A percentile compares a stretch with the other conserved stretches of the same genome.
Conservation (phyloP, 2,113 vertebrate genomes). For the Potamarius usumacintae region DNA sequence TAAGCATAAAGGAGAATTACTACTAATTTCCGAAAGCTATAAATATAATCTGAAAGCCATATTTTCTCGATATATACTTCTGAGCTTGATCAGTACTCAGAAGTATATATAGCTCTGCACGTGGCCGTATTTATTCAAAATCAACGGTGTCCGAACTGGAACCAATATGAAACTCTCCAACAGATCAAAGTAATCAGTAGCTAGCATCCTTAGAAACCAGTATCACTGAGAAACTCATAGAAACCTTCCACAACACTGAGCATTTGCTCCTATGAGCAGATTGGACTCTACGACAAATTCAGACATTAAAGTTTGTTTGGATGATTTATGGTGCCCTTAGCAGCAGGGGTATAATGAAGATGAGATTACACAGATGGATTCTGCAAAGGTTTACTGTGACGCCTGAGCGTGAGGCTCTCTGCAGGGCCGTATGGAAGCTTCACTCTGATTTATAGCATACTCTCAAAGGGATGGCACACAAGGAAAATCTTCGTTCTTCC, state of each 20-base stretch:
- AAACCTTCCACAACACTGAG: slow-evolving; percentile 5
- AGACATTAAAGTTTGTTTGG: slow-evolving; percentile 55
- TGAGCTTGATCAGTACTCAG: not conserved
- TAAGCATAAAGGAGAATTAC: slow-evolving; percentile 2
- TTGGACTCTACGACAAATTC: slow-evolving; percentile 41
- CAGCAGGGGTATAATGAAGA: slow-evolving; percentile 62
- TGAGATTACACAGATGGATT: slow-evolving; percentile 58
- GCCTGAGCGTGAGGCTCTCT: slow-evolving; percentile 56
- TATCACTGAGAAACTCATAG: not conserved
- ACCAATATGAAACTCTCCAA: not conserved
- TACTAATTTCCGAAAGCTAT: not conserved
- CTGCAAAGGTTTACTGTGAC: slow-evolving; percentile 58
- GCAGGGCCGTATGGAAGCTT: slow-evolving; percentile 60
- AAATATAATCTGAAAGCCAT: not conserved
- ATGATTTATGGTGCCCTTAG: slow-evolving; percentile 60
- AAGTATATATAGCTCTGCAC: not conserved
- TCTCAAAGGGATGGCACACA: slow-evolving; percentile 49
- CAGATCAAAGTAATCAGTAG: not conserved
- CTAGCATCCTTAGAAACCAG: not conserved
- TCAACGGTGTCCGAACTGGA: not conserved
- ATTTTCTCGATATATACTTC: not conserved
- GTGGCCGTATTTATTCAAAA: not conserved
- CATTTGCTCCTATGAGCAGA: slow-evolving; percentile 39
- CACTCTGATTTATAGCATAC: slow-evolving; percentile 61
- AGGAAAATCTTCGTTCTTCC: slow-evolving; percentile 49